Conservation (phyloP, 2,888 invertebrate genomes). For the Agrochola macilenta region DNA sequence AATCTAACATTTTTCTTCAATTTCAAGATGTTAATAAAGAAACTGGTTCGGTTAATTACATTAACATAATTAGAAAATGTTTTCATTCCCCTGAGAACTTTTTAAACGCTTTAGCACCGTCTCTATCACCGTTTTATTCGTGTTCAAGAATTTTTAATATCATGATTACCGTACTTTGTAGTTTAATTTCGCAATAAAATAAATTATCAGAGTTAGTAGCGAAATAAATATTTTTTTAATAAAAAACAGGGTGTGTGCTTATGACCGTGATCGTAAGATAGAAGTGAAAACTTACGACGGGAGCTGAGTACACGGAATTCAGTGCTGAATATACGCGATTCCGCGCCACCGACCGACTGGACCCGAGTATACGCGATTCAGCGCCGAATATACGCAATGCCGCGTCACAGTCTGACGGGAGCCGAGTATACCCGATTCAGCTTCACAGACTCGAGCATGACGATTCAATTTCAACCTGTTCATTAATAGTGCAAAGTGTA, state of each 20-base stretch:
- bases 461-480: too few relatives aligned
- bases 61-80: conserved; percentile 40
- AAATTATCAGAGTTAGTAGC: not conserved
- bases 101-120: conserved; percentile 4
- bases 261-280: rapidly evolving
- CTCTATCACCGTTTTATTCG: conserved; percentile 34
- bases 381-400: too few relatives aligned
- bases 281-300: too few relatives aligned
- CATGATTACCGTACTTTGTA: conserved; percentile 25
- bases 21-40: conserved; percentile 20
- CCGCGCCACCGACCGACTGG: too few relatives aligned
- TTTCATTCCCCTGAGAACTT: conserved; percentile 20
- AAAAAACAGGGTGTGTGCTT: not conserved
- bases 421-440: too few relatives aligned
- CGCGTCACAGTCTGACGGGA: too few relatives aligned
- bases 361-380: too few relatives aligned
- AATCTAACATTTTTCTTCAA: conserved; percentile 22
- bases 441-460: too few relatives aligned
- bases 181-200: conserved; percentile 22
- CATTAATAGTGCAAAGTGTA: too few relatives aligned
- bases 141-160: conserved; percentile 21
- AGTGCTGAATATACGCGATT: too few relatives aligned
- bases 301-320: too few relatives aligned
- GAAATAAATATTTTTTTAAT: not conserved
- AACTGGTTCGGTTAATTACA: conserved; percentile 48